Evolutionary conservation across 2,113 vertebrate genomes (phyloP).

Genomic region (Sphyrna mokarran): DNA sequence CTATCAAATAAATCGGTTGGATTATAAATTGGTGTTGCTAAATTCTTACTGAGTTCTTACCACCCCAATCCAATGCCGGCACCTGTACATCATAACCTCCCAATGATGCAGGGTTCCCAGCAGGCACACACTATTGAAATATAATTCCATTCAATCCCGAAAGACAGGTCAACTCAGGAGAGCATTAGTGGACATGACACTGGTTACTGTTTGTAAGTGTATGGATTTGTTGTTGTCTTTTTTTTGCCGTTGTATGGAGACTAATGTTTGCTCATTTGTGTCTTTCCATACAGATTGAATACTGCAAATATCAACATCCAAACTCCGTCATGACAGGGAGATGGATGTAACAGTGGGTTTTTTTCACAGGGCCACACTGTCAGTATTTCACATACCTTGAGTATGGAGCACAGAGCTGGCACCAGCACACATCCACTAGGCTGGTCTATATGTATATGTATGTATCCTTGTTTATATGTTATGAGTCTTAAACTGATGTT

Average conservation of each 20-base stretch:
- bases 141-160: neutral
- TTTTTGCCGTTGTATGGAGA: neutral
- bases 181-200: neutral
- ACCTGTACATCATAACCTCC: no score
- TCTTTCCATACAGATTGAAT: slow-evolving; percentile 6
- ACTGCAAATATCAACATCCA: slow-evolving; percentile 38
- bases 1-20: no score
- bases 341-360: neutral
- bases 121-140: neutral
- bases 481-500: neutral
- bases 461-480: slow-evolving; percentile 14
- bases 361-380: neutral
- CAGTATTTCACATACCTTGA: neutral
- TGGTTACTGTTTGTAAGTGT: neutral
- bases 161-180: neutral
- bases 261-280: neutral
- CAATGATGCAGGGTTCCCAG: neutral
- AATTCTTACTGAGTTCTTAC: no score
- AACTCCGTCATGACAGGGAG: slow-evolving; percentile 27
- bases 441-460: neutral
- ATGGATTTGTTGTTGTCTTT: neutral
- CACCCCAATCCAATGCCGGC: no score
- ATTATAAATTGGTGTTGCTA: no score
- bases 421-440: neutral
- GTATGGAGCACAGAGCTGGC: neutral